These are phyloP conservation scores for Ceratina japonica DNA, from an alignment of 1,140 invertebrate genomes.

Conservation along the genomic window DNA sequence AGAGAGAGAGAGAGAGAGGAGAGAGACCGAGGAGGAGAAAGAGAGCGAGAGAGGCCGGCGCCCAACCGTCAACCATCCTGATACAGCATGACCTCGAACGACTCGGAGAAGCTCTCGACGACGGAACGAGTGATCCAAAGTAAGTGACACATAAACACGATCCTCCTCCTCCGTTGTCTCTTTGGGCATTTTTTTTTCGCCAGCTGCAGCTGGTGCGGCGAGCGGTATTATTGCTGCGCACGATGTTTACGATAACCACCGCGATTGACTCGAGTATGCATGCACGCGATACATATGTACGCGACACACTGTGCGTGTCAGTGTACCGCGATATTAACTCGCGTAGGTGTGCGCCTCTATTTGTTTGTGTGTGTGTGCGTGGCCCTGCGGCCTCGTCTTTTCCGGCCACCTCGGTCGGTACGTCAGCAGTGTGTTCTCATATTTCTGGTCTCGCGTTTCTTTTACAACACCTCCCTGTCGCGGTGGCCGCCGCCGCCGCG, in stretches of 20 bases:
- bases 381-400: constrained; percentile 46
- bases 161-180: background rate
- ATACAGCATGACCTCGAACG: constrained; percentile 81
- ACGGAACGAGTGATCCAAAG: constrained; percentile 88
- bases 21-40: constrained; percentile 35
- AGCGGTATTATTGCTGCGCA: background rate
- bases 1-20: constrained; percentile 22
- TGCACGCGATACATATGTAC: background rate
- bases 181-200: background rate
- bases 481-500: background rate
- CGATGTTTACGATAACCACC: constrained; percentile 1
- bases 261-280: background rate
- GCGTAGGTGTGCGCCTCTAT: no score
- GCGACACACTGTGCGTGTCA: background rate
- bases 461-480: background rate
- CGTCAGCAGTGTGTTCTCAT: constrained; percentile 36
- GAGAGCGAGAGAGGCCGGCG: constrained; percentile 46
- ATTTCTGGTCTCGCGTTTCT: constrained; percentile 10
- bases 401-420: constrained; percentile 65
- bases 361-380: constrained; percentile 30
- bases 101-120: constrained; percentile 84
- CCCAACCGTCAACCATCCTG: constrained; percentile 68
- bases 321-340: constrained; percentile 27
- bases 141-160: constrained; percentile 77
- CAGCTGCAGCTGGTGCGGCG: background rate